Base-by-base conservation (phyloP, 1,140 invertebrate genomes). In the Tetragonula clypearis region DNA sequence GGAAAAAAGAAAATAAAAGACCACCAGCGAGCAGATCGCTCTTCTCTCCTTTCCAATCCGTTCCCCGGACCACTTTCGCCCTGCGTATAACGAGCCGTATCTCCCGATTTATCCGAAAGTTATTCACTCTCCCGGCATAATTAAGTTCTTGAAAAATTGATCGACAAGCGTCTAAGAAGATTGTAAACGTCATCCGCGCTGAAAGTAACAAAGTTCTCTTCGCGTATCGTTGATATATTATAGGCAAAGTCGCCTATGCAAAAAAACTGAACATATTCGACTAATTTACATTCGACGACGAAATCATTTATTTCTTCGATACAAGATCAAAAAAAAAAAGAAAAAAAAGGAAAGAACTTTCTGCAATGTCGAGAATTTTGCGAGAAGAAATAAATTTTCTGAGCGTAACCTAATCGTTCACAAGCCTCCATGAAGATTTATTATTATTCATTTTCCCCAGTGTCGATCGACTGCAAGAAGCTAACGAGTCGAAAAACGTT, bases 31-130 rank as follows among this genome's bases (percentile, higher is more conserved):
- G 53, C n/a, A 19, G 23, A 35, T 73, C 49, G 6, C 23, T 5
- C 26, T 82, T 35, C 80, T 55, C 73, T 75, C 80, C 26, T 65
- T 65, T 83, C 62, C 21, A 49, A 58, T 69, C 30, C 62, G 17
- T 56, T 69, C n/a, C 56, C 62, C 23, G 4, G 55, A 6, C 15
- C 62, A 66, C 49, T 68, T 79, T 69, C 53, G 66, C 53, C 78
- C 53, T 19, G 15, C 65, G 41, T 35, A n/a, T 65, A 75, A 62
- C 30, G 35, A 49, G 17, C 5, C 2, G 26, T 30, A 35, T 12
- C 2, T 15, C 15, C 2, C 21, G 41, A 49, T 8, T n/a, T 21
- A n/a, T 15, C 30, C 11, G 19, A 21, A 17, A 21, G 49, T 19
- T 55, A 55, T 19, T 30, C 21, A 74, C 30, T 53, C n/a, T 21